Conservation (phyloP, 53 echinoderm and acorn worm species). For the Henricia sp. region DNA sequence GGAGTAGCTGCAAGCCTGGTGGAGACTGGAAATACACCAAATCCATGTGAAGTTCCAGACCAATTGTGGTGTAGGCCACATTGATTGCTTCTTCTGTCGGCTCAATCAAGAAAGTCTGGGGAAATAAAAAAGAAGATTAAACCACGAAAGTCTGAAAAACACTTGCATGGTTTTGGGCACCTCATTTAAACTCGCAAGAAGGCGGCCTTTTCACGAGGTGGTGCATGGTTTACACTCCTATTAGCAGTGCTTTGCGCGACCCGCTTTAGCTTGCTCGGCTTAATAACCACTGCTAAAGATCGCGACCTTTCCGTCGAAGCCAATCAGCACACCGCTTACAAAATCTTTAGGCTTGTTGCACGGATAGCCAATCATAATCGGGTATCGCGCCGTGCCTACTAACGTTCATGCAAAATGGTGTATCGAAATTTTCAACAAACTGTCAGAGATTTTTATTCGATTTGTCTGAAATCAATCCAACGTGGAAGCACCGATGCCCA, state of each 20-base stretch:
- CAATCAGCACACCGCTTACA: too few species aligned
- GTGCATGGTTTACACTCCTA: background rate
- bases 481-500: too few species aligned
- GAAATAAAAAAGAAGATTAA: background rate
- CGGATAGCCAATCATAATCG: background rate
- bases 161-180: background rate
- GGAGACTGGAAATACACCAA: slow-evolving; percentile 91
- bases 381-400: background rate
- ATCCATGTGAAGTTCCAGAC: slow-evolving; percentile 81
- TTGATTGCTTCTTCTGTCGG: slow-evolving; percentile 77
- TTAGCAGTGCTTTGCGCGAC: too few species aligned
- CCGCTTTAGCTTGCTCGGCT: too few species aligned
- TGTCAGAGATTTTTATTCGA: too few species aligned
- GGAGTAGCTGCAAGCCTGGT: slow-evolving; percentile 90
- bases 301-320: too few species aligned
- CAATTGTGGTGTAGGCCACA: slow-evolving; percentile 70
- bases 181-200: background rate
- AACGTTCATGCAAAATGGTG: background rate
- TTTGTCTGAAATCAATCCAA: too few species aligned
- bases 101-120: slow-evolving; percentile 75
- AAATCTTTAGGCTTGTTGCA: background rate
- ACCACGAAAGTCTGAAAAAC: background rate
- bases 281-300: too few species aligned
- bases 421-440: background rate
- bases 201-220: background rate